Base-by-base conservation (phyloP, 2,797 vertebrate species). In the Gouania willdenowi region DNA sequence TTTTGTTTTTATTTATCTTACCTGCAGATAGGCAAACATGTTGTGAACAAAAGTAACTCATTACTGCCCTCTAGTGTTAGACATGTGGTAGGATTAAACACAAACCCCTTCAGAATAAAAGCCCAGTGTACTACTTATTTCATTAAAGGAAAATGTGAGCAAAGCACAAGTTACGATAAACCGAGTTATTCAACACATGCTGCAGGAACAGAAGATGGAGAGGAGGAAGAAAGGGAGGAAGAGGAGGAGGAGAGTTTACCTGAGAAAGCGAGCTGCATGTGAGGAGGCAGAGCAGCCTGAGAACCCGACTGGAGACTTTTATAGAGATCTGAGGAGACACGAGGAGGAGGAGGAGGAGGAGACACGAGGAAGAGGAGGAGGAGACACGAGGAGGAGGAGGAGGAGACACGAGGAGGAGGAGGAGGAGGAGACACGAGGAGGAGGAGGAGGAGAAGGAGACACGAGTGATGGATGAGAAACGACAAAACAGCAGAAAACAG, bases 241-340 rank as follows among this genome's bases (percentile, higher is more conserved):
- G 49, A 47, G 37, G 40, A 15, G 38, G 40, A 27, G 42, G 31
- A 58, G 56, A 46, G 43, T 75, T 93, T 93, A 96, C 94, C 94
- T 92, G 92, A 89, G 83, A 93, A 95, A 77, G 92, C 87, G 85
- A 94, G 93, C 87, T 94, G 93, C 86, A 95, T 88, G 72, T 96
- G 94, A 87, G 93, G 84, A 89, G 94, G 92, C 86, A 96, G 90
- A 93, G 92, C 79, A 53, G 92, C 90, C 85, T 92, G 91, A 89
- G 92, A 86, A 88, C 93, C 93, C 83, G 94, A 91, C 88, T 95
- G 93, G 89, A 98, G 93, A 90, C 94, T 91, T 91, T 98, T 95
- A 89, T 94, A 92, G 83, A 97, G 89, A 92, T 94, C 94, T 98
- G 83, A 86, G 81, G 77, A 89, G 61, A 80, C 71, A 68, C 76